These are phyloP conservation scores for roundworm (Caenorhabditis elegans) DNA, from an alignment of 1,140 invertebrate genomes.

Conservation along the genomic window DNA sequence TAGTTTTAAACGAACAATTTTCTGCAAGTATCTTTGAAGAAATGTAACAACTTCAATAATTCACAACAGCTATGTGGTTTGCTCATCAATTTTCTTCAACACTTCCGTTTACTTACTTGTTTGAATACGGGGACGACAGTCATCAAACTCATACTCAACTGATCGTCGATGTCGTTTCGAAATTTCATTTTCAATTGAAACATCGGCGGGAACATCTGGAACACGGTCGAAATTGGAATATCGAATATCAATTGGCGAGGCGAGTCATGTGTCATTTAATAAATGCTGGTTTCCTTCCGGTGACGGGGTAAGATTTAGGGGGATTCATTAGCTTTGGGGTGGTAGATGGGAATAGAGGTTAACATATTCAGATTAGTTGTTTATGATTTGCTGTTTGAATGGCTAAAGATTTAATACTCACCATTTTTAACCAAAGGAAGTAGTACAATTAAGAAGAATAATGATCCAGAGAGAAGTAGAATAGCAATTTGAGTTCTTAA, in stretches of 20 bases:
- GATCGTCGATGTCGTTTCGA: neutral
- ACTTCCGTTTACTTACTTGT: neutral
- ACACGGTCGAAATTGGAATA: neutral
- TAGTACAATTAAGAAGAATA: neutral
- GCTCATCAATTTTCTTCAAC: neutral
- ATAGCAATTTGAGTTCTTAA: neutral
- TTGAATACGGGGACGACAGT: neutral
- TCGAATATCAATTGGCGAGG: neutral
- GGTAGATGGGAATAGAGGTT: neutral
- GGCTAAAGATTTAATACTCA: neutral
- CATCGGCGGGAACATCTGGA: neutral
- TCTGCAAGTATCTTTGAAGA: too few species aligned
- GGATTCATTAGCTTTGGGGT: neutral
- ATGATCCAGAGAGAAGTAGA: neutral
- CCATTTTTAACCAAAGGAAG: constrained; percentile 2
- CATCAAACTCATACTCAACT: constrained; percentile 2
- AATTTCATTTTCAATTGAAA: neutral
- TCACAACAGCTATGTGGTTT: neutral
- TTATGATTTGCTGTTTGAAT: neutral
- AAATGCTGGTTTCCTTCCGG: constrained; percentile 11
- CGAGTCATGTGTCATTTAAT: constrained; percentile 6
- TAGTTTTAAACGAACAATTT: too few species aligned
- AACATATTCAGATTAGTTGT: neutral
- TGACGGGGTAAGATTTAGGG: too few species aligned
- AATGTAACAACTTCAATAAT: too few species aligned